These are phyloP conservation scores for Pelosia muscerda DNA, from an alignment of 2,888 invertebrate genomes.

Conservation along the genomic window DNA sequence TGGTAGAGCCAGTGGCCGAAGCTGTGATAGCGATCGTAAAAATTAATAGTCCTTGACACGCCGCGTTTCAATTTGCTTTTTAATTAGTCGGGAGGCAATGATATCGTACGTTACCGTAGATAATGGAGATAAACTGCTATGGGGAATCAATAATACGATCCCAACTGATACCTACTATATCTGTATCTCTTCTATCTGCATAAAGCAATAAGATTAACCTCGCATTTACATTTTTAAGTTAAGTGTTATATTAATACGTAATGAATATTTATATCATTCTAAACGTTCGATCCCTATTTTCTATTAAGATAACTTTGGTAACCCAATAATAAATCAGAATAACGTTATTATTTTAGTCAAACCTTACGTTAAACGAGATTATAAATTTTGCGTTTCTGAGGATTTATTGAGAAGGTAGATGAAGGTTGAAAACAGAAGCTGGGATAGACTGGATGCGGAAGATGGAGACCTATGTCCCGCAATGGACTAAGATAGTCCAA, in stretches of 20 bases:
- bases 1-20: constrained; percentile 47
- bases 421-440: too few species aligned
- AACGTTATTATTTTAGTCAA: constrained; percentile 15
- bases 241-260: constrained; percentile 49
- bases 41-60: constrained; percentile 77
- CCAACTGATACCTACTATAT: constrained; percentile 42
- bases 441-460: too few species aligned
- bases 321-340: constrained; percentile 8
- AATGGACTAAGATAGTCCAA: too few species aligned
- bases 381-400: not conserved
- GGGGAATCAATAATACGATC: constrained; percentile 56
- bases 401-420: not conserved
- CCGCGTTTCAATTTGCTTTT: constrained; percentile 77
- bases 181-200: constrained; percentile 39
- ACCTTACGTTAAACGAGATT: constrained; percentile 14
- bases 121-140: constrained; percentile 54
- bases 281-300: constrained; percentile 27
- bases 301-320: constrained; percentile 22
- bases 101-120: constrained; percentile 52
- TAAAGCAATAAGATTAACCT: constrained; percentile 50
- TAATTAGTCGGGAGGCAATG: constrained; percentile 64
- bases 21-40: constrained; percentile 75
- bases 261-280: constrained; percentile 49
- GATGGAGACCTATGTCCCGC: too few species aligned
- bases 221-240: constrained; percentile 50